Base-by-base conservation (phyloP, 2,888 invertebrate genomes). In the Scelioninae gen. 1 region DNA sequence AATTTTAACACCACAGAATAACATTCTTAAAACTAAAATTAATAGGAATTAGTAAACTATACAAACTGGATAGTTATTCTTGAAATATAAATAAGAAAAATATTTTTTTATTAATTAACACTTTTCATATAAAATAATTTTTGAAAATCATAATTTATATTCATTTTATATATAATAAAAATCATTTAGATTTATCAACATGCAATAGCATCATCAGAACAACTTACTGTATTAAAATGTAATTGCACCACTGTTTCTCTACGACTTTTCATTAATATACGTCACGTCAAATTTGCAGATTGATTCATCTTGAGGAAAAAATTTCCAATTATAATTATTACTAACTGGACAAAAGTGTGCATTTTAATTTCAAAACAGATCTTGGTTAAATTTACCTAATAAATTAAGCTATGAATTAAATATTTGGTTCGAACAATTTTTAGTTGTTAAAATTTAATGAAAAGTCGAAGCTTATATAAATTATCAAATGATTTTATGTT, bases 251-350 rank as follows among this genome's bases (percentile, higher is more conserved):
- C 38, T 38, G 38, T 38, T 38, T 38, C 10, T 4, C 5, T 38
- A 10, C 5, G 10, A 6, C 38, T 9, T 4, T 38, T 38, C 38
- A 38, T 38, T 5, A 38, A 9, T 38, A 38, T 38, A 15, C 56
- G 15, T 34, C 34, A 15, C 9, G 15, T 56, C 34, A 34, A 38
- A 34, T 34, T 56, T 56, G 56, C 38, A 56, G 34, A 56, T 56
- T 56, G 5, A 38, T 38, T 38, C 38, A 10, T 38, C 38, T 38
- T 6, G 10, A 10, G 8, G 5, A 38, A 13, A 34, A 56, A 34
- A 15, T 56, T 34, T 32, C 9, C 34, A 56, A 34, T 34, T 56
- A 23, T 23, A 23, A 23, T 23, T 23, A 23, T 23, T 23, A 23
- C 4, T 23, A 56, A 56, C 34, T 38, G 13, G 34, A n/a, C 56